Percentiles rank a stretch among this genome's conserved stretches.
phyloP scores from a whole-genome alignment of 2,797 vertebrate species.

The Leptoclinus maculatus region DNA sequence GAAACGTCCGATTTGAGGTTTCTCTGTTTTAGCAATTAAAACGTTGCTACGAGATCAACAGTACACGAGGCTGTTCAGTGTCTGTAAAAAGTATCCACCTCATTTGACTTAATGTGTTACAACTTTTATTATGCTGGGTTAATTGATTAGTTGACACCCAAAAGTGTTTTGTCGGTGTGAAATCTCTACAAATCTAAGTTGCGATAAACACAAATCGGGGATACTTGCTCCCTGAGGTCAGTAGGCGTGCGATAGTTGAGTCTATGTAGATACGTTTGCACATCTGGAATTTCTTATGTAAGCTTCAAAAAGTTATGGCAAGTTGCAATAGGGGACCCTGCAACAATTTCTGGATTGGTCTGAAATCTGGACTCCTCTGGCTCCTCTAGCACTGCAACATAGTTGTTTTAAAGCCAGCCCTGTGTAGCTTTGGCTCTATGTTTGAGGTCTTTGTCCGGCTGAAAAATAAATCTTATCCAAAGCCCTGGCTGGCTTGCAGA shows the following conservation, averaged over 20 bases:
- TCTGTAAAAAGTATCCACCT: background rate
- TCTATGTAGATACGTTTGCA: background rate
- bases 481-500: background rate
- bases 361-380: background rate
- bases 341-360: background rate
- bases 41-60: background rate
- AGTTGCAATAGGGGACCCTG: background rate
- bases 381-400: background rate
- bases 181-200: background rate
- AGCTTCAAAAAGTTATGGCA: background rate
- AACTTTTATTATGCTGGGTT: background rate
- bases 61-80: no score
- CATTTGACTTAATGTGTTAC: background rate
- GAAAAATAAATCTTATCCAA: conserved; percentile 27
- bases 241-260: background rate
- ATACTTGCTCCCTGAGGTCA: background rate
- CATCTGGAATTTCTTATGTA: background rate
- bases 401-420: conserved; percentile 2
- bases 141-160: background rate
- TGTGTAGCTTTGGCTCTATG: conserved; percentile 23
- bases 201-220: background rate
- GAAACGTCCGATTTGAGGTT: background rate
- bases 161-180: background rate
- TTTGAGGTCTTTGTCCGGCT: conserved; percentile 42
- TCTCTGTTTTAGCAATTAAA: background rate